phyloP scores from a whole-genome alignment of 2,888 invertebrate species.

The Pimpla rufipes region DNA sequence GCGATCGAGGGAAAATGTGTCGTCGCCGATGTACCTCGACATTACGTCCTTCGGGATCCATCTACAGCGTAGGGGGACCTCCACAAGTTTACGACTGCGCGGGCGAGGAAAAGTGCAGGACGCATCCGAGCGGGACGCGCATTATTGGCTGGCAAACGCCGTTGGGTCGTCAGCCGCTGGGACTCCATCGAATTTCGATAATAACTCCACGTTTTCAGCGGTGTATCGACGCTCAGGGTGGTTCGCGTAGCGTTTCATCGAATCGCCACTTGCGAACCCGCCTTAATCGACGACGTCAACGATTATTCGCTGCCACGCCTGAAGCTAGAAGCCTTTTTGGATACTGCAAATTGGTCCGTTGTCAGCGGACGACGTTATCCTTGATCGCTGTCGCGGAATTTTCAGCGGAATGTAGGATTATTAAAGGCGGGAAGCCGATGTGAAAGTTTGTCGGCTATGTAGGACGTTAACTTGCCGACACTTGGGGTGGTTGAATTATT shows the following conservation, averaged over 20 bases:
- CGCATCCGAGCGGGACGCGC: background rate
- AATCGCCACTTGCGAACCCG: background rate
- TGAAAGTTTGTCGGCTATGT: background rate
- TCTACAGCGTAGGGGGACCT: background rate
- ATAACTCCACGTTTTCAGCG: background rate
- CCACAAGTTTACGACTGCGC: background rate
- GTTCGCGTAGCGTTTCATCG: background rate
- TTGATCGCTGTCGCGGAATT: background rate
- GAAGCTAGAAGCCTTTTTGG: background rate
- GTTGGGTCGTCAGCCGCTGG: background rate
- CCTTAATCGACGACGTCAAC: too few relatives aligned
- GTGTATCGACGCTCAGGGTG: background rate
- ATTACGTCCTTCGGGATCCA: conserved; percentile 4
- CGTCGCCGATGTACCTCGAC: conserved; percentile 2
- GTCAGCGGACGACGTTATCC: background rate
- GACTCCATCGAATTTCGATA: conserved; percentile 21
- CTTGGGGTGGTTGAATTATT: conserved; percentile 7
- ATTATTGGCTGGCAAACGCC: conserved; percentile 1
- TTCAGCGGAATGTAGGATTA: background rate
- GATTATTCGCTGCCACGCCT: background rate
- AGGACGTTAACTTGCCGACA: background rate
- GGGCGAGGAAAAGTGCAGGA: background rate
- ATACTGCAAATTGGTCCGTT: background rate
- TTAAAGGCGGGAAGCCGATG: background rate
- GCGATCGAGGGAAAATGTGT: conserved; percentile 11